Evolutionary conservation across 1,140 invertebrate species (phyloP).

Genomic region (Caenorhabditis remanei): DNA sequence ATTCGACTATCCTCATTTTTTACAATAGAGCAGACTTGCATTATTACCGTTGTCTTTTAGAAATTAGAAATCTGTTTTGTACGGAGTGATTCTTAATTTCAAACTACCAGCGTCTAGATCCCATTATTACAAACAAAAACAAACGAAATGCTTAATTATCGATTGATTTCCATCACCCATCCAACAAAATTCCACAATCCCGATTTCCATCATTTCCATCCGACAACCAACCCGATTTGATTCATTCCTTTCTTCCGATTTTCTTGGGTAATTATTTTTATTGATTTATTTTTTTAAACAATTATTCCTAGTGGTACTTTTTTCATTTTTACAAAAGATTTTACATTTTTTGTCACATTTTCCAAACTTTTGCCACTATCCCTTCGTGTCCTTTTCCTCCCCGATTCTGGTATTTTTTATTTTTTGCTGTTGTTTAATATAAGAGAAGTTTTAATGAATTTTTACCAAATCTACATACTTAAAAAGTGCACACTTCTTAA

Average conservation of each 20-base stretch:
- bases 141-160: conserved; percentile 50
- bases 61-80: not conserved
- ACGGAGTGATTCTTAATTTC: not conserved
- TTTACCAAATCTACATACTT: no score
- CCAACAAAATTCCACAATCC: not conserved
- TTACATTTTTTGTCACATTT: not conserved
- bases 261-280: conserved; percentile 7
- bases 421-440: not conserved
- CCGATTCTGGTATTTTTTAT: conserved; percentile 38
- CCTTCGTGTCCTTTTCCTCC: conserved; percentile 3
- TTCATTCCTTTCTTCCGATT: conserved; percentile 24
- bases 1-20: not conserved
- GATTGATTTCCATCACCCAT: not conserved
- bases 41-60: not conserved
- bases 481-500: no score
- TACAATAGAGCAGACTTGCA: not conserved
- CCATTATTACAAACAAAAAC: not conserved
- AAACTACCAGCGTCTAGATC: not conserved
- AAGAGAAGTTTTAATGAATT: no score
- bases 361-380: conserved; percentile 23
- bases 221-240: not conserved
- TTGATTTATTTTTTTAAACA: not conserved
- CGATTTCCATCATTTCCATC: not conserved
- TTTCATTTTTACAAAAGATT: not conserved
- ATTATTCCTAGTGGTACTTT: conserved; percentile 20